These are phyloP conservation scores for Psilanteris sp. DNA, from an alignment of 1,140 invertebrate species.

Conservation along the genomic window DNA sequence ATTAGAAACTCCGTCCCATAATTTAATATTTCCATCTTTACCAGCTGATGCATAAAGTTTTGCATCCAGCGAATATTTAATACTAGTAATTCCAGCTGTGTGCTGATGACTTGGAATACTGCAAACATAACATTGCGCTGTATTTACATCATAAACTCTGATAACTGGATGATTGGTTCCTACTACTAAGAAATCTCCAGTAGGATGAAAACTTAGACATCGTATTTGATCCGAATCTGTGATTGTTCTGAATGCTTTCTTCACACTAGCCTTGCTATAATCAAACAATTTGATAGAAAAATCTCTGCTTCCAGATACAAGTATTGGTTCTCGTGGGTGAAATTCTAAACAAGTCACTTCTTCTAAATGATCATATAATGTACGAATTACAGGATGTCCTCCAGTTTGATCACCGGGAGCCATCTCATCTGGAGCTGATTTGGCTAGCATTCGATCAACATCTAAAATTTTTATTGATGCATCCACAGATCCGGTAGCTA, in stretches of 20 bases:
- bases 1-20: slow-evolving; percentile 95
- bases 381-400: slow-evolving; percentile 98
- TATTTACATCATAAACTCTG: slow-evolving; percentile 96
- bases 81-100: slow-evolving; percentile 89
- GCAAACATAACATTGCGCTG: slow-evolving; percentile 96
- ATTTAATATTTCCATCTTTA: slow-evolving; percentile 95
- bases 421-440: slow-evolving; percentile 92
- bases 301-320: slow-evolving; percentile 96
- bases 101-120: slow-evolving; percentile 96
- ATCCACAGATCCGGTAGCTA: slow-evolving; percentile 99
- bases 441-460: slow-evolving; percentile 98
- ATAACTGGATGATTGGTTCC: slow-evolving; percentile 95
- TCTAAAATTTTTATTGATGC: slow-evolving; percentile 99
- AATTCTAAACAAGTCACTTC: slow-evolving; percentile 98
- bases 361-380: slow-evolving; percentile 98
- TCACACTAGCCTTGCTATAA: slow-evolving; percentile 98
- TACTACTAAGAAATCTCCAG: slow-evolving; percentile 95
- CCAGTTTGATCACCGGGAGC: slow-evolving; percentile 90
- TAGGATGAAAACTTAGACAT: slow-evolving; percentile 95
- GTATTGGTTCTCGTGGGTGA: slow-evolving; percentile 95
- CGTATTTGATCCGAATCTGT: slow-evolving; percentile 94
- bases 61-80: slow-evolving; percentile 89
- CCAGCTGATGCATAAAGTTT: slow-evolving; percentile 94
- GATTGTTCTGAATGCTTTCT: slow-evolving; percentile 97
- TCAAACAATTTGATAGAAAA: slow-evolving; percentile 98